Conservation (phyloP, 2,797 vertebrate genomes). For the Buphagus erythrorhynchus region DNA sequence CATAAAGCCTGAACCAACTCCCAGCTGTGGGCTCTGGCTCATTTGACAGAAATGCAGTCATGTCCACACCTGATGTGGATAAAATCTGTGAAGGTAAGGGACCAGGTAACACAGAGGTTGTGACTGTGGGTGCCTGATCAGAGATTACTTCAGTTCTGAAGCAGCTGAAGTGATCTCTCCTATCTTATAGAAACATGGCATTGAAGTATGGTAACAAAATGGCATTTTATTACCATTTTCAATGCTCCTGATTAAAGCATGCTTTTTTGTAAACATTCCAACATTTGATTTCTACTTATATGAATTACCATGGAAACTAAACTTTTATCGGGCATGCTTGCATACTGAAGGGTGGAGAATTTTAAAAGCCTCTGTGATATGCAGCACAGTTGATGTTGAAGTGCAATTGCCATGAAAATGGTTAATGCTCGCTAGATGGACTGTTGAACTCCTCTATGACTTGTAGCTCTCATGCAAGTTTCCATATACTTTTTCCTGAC, state of each 20-base stretch:
- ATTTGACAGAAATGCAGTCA: not conserved
- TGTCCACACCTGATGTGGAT: not conserved
- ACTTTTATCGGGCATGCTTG: not conserved
- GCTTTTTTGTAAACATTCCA: conserved; percentile 24
- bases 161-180: not conserved
- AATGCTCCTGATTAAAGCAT: not conserved
- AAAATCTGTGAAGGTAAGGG: not conserved
- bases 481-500: not conserved
- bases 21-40: not conserved
- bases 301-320: conserved; percentile 57
- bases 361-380: not conserved
- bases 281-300: conserved; percentile 35
- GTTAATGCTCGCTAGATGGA: not conserved
- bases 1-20: not conserved
- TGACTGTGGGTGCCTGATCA: not conserved
- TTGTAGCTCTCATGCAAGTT: not conserved
- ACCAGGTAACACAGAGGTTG: not conserved
- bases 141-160: not conserved
- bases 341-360: not conserved
- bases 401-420: not conserved
- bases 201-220: not conserved
- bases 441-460: not conserved
- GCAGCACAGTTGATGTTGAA: not conserved
- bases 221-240: not conserved
- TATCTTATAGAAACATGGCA: not conserved